phyloP scores from a whole-genome alignment of 92 coral and sea anemone genomes.

The Galaxea fascicularis region DNA sequence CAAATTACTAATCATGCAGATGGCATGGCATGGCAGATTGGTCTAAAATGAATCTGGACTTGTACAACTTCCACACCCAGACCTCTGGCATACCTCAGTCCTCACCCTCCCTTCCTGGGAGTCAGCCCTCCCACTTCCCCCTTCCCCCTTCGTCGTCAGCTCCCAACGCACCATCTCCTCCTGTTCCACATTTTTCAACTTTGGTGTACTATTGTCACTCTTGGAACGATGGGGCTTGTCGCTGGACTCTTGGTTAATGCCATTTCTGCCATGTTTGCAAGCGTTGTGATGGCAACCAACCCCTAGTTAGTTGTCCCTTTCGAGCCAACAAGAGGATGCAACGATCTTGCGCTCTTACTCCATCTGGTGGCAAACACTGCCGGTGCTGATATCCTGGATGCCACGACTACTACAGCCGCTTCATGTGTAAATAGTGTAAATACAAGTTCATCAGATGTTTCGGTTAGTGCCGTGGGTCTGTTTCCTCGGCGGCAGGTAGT shows the following conservation, averaged over 20 bases:
- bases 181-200: background rate
- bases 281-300: background rate
- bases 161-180: background rate
- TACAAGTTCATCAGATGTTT: background rate
- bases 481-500: background rate
- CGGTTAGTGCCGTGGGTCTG: background rate
- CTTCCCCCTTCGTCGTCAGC: background rate
- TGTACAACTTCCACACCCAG: too few species aligned
- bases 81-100: too few species aligned
- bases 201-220: background rate
- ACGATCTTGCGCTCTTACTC: background rate
- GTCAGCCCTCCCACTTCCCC: too few species aligned
- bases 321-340: background rate
- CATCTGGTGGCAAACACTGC: background rate
- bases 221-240: constrained; percentile 5
- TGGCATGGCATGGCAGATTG: too few species aligned
- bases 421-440: background rate
- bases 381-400: background rate
- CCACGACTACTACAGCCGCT: background rate
- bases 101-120: too few species aligned
- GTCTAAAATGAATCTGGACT: too few species aligned
- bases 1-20: too few species aligned
- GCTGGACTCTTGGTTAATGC: background rate
- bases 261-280: background rate
- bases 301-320: background rate